Percentiles rank a stretch among this genome's conserved stretches.
Conservation (phyloP, 2,888 invertebrate species). For the Proisotoma minuta region DNA sequence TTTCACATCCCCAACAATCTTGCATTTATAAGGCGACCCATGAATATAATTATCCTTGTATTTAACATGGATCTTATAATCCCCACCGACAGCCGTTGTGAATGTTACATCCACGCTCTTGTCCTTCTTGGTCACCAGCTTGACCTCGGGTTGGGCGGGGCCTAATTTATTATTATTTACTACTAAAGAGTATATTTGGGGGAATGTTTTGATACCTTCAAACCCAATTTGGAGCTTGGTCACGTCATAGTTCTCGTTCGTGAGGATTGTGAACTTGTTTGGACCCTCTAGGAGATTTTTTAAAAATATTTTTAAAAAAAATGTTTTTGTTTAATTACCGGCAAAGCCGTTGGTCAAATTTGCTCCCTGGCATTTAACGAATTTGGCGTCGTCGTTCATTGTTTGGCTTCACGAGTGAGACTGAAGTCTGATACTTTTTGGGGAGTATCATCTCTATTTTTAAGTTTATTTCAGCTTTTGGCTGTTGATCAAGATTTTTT, state of each 20-base stretch:
- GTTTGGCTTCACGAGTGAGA: no score
- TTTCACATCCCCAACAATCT: conserved; percentile 32
- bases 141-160: conserved; percentile 30
- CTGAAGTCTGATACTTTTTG: no score
- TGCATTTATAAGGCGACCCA: conserved; percentile 24
- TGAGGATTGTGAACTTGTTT: conserved; percentile 31
- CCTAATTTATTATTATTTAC: conserved; percentile 22
- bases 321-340: conserved; percentile 11
- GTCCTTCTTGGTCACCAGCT: conserved; percentile 32
- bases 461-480: no score
- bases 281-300: conserved; percentile 34
- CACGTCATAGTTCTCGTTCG: conserved; percentile 25
- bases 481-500: no score
- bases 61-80: conserved; percentile 32
- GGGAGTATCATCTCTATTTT: neutral
- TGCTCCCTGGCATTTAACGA: conserved; percentile 27
- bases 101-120: conserved; percentile 30
- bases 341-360: conserved; percentile 32
- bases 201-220: neutral
- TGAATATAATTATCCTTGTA: conserved; percentile 28
- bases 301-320: conserved; percentile 2
- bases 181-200: neutral
- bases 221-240: conserved; percentile 16
- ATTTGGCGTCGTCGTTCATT: conserved; percentile 21
- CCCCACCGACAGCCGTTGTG: conserved; percentile 28